A percentile compares a stretch with the other conserved stretches of the same genome.
Evolutionary conservation across 2,888 invertebrate genomes (phyloP).

Genomic region (Malthinus seriepunctatus): DNA sequence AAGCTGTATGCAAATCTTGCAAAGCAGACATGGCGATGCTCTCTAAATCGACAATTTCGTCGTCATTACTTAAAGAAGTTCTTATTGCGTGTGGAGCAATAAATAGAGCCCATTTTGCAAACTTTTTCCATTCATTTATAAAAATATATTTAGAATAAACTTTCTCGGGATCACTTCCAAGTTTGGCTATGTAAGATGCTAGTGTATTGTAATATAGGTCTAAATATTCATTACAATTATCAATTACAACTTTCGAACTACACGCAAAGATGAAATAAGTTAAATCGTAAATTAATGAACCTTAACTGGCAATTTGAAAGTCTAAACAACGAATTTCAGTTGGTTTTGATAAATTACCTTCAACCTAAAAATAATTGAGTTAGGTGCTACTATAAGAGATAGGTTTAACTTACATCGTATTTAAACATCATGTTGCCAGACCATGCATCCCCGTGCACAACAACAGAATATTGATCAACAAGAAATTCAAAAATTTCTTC

Average conservation of each 20-base stretch:
- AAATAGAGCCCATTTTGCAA: constrained; percentile 28
- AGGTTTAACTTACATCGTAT: constrained; percentile 36
- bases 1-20: not conserved
- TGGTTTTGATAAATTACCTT: not conserved
- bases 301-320: constrained; percentile 30
- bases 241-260: constrained; percentile 34
- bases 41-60: not conserved
- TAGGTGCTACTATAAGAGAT: not conserved
- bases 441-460: constrained; percentile 45
- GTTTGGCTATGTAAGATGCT: constrained; percentile 32
- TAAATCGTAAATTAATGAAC: constrained; percentile 40
- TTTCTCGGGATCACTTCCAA: constrained; percentile 40
- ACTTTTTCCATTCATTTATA: constrained; percentile 33
- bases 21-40: not conserved
- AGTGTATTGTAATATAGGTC: constrained; percentile 41
- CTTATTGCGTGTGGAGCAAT: constrained; percentile 12
- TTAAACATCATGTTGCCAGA: constrained; percentile 45
- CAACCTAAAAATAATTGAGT: constrained; percentile 7
- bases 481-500: not conserved
- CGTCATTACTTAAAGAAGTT: not conserved
- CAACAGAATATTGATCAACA: constrained; percentile 24
- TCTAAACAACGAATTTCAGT: constrained; percentile 25
- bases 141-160: constrained; percentile 41
- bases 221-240: constrained; percentile 40
- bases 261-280: constrained; percentile 42